These are phyloP conservation scores for Xanthorhoe designata DNA, from an alignment of 2,888 invertebrate genomes.

Conservation along the genomic window DNA sequence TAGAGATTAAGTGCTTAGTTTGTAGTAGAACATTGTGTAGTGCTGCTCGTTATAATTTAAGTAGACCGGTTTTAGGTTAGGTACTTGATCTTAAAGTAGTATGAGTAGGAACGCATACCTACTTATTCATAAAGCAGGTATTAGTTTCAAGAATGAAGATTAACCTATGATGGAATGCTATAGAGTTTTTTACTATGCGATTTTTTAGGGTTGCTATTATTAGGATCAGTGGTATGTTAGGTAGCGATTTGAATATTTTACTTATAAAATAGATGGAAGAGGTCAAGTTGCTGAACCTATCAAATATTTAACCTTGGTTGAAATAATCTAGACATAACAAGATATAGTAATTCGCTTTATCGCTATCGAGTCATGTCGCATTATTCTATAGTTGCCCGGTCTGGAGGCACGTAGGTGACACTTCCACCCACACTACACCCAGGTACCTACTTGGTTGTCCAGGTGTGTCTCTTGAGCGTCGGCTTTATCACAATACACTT, in stretches of 20 bases:
- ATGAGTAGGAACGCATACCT: not conserved
- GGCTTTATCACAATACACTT: conserved; percentile 33
- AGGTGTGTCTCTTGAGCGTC: conserved; percentile 29
- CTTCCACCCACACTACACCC: conserved; percentile 75
- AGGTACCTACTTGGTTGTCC: conserved; percentile 64
- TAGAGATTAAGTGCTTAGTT: not conserved
- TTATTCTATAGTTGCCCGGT: conserved; percentile 49
- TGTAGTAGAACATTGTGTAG: not conserved
- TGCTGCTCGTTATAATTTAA: not conserved
- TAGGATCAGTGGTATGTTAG: too few species aligned
- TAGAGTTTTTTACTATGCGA: too few species aligned
- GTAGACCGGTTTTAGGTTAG: not conserved
- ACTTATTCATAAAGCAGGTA: not conserved
- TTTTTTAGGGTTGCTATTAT: too few species aligned
- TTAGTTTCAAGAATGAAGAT: too few species aligned
- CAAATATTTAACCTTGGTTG: not conserved
- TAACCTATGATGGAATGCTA: too few species aligned
- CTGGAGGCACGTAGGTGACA: conserved; percentile 62
- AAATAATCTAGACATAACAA: conserved; percentile 23
- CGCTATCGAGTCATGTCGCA: conserved; percentile 57
- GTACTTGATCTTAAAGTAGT: not conserved
- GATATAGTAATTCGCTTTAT: conserved; percentile 15
- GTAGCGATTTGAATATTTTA: not conserved
- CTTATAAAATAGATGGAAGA: not conserved
- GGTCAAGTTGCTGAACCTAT: not conserved